Evolutionary conservation across 2,113 vertebrate species (phyloP), one percentile per base, ranked within the genome.

Genomic region (Microcebus tavaratra): DNA sequence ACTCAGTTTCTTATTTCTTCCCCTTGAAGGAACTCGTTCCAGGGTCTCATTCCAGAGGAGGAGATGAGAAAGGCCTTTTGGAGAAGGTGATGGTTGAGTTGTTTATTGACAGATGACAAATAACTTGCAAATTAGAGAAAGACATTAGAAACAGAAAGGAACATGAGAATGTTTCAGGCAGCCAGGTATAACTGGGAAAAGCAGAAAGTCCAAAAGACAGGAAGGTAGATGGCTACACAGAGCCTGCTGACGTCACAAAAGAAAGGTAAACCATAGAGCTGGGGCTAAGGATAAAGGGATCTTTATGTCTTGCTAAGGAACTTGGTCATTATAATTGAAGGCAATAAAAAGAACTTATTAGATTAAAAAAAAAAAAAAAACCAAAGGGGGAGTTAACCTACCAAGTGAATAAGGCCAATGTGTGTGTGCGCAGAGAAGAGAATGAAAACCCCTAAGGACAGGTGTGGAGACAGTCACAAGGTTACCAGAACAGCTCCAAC

Each of bases 201-300:
- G 6, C 45, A 36, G 31, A 92, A 9, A 57, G 8, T 23, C 31
- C 25, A 39, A 86, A 86, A 48, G 4, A 31, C 27, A 59, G 2
- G 7, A 59, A 15, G 5, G 20, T 3, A 75, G n/a, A 36, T 4
- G 17, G 11, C 48, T 8, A 29, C 1, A 17, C 12, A 39, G 50
- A 29, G 11, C 27, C 21, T 3, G 29, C 0, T 3, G 50, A 11
- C 0, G 4, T 39, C 17, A 45, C 25, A 34, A 42, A 6, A 55
- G 18, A 90, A 89, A 72, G 67, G 27, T 13, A 70, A 72, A 48
- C 4, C 7, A 8, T 27, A 55, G 55, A 63, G 25, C 8, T 2
- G 18, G 55, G 86, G 27, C 29, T 20, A 1, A 21, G 5, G n/a
- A 45, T 8, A 20, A 79, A 29, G 11, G 31, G 3, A 4, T 20